These are phyloP conservation scores for Hozukius guyotensis DNA, from an alignment of 2,797 vertebrate species.

Conservation along the genomic window DNA sequence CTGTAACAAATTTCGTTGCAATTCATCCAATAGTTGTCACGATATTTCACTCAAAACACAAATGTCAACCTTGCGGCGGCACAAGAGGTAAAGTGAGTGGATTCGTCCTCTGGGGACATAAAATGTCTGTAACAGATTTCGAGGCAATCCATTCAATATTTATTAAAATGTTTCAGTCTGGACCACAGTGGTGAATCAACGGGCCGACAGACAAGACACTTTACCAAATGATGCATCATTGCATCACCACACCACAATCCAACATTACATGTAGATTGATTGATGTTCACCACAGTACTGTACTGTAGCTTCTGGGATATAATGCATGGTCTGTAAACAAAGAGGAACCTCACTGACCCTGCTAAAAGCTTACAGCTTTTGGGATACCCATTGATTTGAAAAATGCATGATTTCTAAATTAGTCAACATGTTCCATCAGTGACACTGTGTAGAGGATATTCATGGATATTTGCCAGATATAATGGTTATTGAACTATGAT, in stretches of 20 bases:
- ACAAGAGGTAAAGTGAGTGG: too few relatives aligned
- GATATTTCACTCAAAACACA: too few relatives aligned
- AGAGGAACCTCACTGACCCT: not conserved
- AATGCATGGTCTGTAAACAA: not conserved
- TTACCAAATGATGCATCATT: not conserved
- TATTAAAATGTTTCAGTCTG: not conserved
- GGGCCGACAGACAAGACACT: not conserved
- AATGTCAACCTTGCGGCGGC: too few relatives aligned
- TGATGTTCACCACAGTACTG: not conserved
- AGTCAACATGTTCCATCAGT: conserved; percentile 39
- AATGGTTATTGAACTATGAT: not conserved
- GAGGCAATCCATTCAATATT: not conserved
- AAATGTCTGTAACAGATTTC: not conserved
- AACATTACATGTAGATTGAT: not conserved
- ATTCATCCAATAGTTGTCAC: too few relatives aligned
- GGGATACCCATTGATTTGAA: conserved; percentile 22
- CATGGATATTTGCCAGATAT: not conserved
- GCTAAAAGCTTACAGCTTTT: conserved; percentile 8
- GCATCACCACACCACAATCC: not conserved
- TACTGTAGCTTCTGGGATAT: not conserved
- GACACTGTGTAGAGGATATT: conserved; percentile 7
- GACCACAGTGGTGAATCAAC: not conserved
- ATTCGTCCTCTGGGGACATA: not conserved
- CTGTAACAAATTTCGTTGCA: not conserved
- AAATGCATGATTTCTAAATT: conserved; percentile 54